Percentiles rank a stretch among this genome's conserved stretches.
These are phyloP conservation scores for Pyrrhia umbra DNA, from an alignment of 2,888 invertebrate genomes.

Conservation along the genomic window DNA sequence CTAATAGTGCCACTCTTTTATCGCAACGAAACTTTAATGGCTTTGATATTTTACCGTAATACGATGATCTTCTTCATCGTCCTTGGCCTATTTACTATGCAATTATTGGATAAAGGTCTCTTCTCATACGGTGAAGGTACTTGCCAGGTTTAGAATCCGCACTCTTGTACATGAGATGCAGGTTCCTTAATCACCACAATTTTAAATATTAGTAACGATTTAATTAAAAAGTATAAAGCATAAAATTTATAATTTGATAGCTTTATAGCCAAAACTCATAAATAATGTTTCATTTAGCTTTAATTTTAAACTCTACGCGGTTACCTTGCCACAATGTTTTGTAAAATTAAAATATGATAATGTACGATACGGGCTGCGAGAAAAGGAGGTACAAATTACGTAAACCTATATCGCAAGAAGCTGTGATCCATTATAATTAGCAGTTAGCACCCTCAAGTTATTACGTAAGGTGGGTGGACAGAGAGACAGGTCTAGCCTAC, in stretches of 20 bases:
- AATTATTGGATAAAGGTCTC: too few relatives aligned
- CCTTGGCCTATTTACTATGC: too few relatives aligned
- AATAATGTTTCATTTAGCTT: background rate
- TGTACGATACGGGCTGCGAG: background rate
- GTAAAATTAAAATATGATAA: background rate
- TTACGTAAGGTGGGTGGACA: background rate
- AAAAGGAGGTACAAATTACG: background rate
- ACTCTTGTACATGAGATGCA: too few relatives aligned
- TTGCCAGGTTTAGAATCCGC: too few relatives aligned
- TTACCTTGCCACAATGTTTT: background rate
- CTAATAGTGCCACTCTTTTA: too few relatives aligned
- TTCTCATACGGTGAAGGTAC: too few relatives aligned
- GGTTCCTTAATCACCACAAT: too few relatives aligned
- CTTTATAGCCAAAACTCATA: background rate
- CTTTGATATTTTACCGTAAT: too few relatives aligned
- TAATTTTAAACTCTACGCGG: background rate
- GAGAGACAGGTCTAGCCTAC: background rate
- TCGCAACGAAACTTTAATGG: too few relatives aligned
- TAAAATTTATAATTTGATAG: background rate
- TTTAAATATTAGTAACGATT: too few relatives aligned
- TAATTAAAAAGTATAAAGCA: background rate
- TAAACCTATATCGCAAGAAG: constrained; percentile 11
- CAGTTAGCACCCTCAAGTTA: constrained; percentile 22
- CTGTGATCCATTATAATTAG: constrained; percentile 28
- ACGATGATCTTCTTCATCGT: too few relatives aligned